Base-by-base conservation (phyloP, 2,797 vertebrate genomes). In the Remorina albescens region DNA sequence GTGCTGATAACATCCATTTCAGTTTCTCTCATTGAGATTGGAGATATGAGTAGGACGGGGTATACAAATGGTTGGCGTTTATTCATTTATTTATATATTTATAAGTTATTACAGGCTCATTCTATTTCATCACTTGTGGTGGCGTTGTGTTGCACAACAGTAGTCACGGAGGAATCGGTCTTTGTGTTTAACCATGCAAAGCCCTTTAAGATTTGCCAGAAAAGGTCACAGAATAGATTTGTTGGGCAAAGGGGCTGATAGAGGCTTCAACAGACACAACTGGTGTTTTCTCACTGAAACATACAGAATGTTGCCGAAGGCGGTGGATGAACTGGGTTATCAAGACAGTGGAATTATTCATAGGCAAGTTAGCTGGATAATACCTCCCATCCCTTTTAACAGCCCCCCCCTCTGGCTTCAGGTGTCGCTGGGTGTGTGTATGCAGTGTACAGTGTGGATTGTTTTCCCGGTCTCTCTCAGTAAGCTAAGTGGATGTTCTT, bases 61-160 rank as follows among this genome's bases (percentile, higher is more conserved):
- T 81, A 76, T 93, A 95, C 92, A 94, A 94, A 95, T 92, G 89
- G 83, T 75, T 54, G 46, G 11, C 86, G 89, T 87, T 72, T 61
- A 62, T 85, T 80, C 8, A 69, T 89, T 87, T 95, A 94, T 95
- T 91, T 95, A 93, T 94, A 94, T 94, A 94, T 94, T 92, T 94
- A 95, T 95, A 95, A 92, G 89, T 89, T 88, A 86, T 88, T 88
- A 94, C 91, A 94, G 92, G 91, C 89, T 89, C 83, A 71, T 84
- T 89, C 76, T 84, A 64, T 74, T 80, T 91, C 90, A 67, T 86
- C 84, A 86, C 82, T 87, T 86, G 87, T 76, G 81, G 74, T 80
- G 56, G 74, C 54, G 74, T 85, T 76, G 82, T 89, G 84, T 89
- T 73, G 85, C 70, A 81, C 87, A 88, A 82, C 89, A 82, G 71